These are phyloP conservation scores for Euproctis similis DNA, from an alignment of 2,888 invertebrate species.

Conservation along the genomic window DNA sequence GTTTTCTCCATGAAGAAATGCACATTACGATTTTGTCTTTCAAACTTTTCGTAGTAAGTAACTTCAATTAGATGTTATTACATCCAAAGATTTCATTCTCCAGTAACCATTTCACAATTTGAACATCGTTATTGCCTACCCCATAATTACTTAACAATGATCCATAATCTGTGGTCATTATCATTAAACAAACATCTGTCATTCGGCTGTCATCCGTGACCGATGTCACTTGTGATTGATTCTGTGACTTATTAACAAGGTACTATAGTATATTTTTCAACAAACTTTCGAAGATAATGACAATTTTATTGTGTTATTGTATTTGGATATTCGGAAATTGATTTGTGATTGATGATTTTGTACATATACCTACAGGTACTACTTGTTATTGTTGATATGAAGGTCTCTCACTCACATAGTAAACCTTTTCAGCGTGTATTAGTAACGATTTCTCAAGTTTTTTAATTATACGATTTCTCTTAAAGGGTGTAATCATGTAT, in stretches of 20 bases:
- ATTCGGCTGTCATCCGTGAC: conserved; percentile 11
- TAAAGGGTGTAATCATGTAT: too few relatives aligned
- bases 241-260: conserved; percentile 1
- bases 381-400: too few relatives aligned
- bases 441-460: too few relatives aligned
- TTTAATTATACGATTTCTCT: too few relatives aligned
- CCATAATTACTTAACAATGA: conserved; percentile 21
- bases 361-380: too few relatives aligned
- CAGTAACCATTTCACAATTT: conserved; percentile 8
- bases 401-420: too few relatives aligned
- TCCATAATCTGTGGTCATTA: conserved; percentile 15
- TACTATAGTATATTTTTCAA: conserved; percentile 3
- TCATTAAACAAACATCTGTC: conserved; percentile 22
- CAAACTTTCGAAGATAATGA: conserved; percentile 7
- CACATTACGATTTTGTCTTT: too few relatives aligned
- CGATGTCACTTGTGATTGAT: conserved; percentile 1
- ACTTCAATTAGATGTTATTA: too few relatives aligned
- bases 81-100: too few relatives aligned
- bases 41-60: too few relatives aligned
- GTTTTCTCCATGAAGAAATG: too few relatives aligned
- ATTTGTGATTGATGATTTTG: background rate
- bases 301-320: conserved; percentile 18
- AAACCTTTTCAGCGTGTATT: too few relatives aligned
- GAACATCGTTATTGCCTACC: conserved; percentile 16
- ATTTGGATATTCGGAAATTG: conserved; percentile 1